These are phyloP conservation scores for Gandaritis pyraliata DNA, from an alignment of 2,888 invertebrate species.

Conservation along the genomic window DNA sequence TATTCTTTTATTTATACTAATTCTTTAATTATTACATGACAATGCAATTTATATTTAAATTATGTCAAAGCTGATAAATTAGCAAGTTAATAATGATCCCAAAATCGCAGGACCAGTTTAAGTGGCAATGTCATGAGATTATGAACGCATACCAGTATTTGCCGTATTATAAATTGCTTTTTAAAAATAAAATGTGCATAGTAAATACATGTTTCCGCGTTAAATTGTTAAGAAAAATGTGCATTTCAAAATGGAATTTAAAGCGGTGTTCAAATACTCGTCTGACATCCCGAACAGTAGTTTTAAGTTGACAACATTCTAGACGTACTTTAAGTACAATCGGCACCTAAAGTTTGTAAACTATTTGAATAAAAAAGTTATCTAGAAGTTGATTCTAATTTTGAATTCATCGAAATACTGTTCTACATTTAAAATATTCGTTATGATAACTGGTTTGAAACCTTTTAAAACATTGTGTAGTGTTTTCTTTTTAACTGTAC, in stretches of 20 bases:
- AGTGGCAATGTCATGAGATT: background rate
- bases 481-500: background rate
- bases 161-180: too few species aligned
- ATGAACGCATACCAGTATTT: background rate
- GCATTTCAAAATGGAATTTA: slow-evolving; percentile 17
- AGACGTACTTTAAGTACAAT: background rate
- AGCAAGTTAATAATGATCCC: slow-evolving; percentile 31
- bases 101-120: slow-evolving; percentile 23
- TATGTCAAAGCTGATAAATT: slow-evolving; percentile 19
- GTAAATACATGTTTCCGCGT: background rate
- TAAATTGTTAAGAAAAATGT: background rate
- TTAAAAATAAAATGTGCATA: background rate
- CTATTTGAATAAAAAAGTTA: background rate
- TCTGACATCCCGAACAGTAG: slow-evolving; percentile 6
- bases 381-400: background rate
- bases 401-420: background rate
- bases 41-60: background rate
- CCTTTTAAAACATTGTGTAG: too few species aligned
- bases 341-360: background rate
- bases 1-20: slow-evolving; percentile 4
- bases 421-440: too few species aligned
- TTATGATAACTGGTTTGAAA: too few species aligned
- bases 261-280: slow-evolving; percentile 3
- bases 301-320: slow-evolving; percentile 14
- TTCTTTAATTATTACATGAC: background rate